Evolutionary conservation across 1,140 invertebrate species (phyloP), one percentile per base, ranked within the genome.

Genomic region (Drosophila grimshawi): DNA sequence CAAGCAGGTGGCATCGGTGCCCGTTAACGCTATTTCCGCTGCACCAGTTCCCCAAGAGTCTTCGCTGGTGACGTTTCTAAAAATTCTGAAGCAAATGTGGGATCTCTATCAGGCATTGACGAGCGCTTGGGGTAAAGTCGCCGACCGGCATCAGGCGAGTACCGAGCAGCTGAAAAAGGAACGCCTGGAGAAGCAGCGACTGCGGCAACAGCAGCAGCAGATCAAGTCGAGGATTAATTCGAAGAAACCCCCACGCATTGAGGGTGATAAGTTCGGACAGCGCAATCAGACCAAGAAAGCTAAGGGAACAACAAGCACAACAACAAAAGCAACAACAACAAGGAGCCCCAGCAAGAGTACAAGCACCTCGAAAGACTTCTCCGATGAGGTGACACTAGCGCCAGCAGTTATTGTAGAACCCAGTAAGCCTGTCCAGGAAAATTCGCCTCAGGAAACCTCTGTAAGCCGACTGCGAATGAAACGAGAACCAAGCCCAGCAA

Each of bases 1-100:
- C 10, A 88, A 89, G 11, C 86, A 85, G 48, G 48, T 19, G 2
- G 45, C 35, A 4, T 11, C 80, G 0, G 32, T 73, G 3, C 56
- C 66, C 7, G 10, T 5, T 6, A 32, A 52, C 1, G 64, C 83
- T 1, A 53, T 51, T 2, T 41, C 63, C 1, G 62, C 45, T 7
- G 32, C 30, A 5, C 57, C 73, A 7, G 55, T 41, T 4, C 35
- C 68, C 3, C 66, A 45, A 0, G 80, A 81, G 65, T 75, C 83
- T 0, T 77, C 86, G 4, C 35, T 91, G 30, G 63, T 92, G 2
- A 81, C 83, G 5, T 65, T 92, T 8, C 37, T 92, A 4, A 92
- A 89, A 45, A 75, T 76, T 11, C 53, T 92, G 0, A 92, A 92
- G 37, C 85, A 89, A 63, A 75, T 92, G 30, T 92, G 91, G 91